Base-by-base conservation (phyloP, 2,888 invertebrate species). In the Mystacides longicornis region DNA sequence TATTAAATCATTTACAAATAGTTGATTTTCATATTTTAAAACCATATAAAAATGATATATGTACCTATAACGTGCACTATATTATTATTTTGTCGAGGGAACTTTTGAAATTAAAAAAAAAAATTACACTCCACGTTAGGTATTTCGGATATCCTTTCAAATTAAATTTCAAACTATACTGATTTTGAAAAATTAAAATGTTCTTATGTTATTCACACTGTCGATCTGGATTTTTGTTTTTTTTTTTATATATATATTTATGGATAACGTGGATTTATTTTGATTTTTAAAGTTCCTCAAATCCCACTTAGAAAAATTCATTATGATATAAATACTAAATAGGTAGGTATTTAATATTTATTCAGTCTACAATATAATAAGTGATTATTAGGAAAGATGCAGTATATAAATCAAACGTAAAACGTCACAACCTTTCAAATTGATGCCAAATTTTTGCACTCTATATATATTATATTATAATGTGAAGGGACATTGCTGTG, bases 391-490 rank as follows among this genome's bases (percentile, higher is more conserved):
- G n/a, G 59, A 51, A 59, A 55, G 54, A 55, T 55, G 52, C 52
- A 47, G 51, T 58, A 58, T 56, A 53, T 31, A 53, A n/a, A 37
- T 37, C 16, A 37, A 37, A n/a, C n/a, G n/a, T n/a, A n/a, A n/a
- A n/a, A n/a, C n/a, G n/a, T 27, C 11, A 27, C 11, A 7, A 27
- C 11, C 11, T 7, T 11, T 11, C 16, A 50, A 47, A 53, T 61
- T 56, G 59, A 61, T 61, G 61, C 61, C 61, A 61, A 61, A 61
- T 55, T 57, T 48, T 53, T 56, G 60, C 60, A 60, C 60, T 37
- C 33, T 50, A 53, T 54, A 37, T 21, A 9, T 46, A 31, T 46
- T 23, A 23, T 21, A 31, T 31, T 9, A 16, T 43, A 43, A 43
- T 16, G 16, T 43, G n/a, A 48, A 16, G 3, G 22, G 48, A 23